Evolutionary conservation across 2,888 invertebrate species (phyloP).

Genomic region (Zeuzera pyrina): DNA sequence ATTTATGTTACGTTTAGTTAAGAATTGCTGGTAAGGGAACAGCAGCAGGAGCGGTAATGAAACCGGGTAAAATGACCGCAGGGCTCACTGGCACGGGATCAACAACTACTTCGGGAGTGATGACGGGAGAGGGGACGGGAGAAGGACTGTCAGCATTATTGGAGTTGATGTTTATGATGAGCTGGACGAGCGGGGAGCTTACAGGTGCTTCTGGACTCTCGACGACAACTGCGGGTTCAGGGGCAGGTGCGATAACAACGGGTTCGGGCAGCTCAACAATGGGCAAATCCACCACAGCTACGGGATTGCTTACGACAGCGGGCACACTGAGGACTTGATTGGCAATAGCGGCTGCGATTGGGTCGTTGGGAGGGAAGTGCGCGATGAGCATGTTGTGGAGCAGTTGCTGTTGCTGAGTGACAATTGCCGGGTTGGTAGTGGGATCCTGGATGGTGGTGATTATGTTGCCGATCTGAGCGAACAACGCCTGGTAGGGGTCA

Average conservation of each 20-base stretch:
- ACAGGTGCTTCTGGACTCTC: constrained; percentile 13
- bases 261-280: constrained; percentile 6
- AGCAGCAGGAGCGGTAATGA: constrained; percentile 3
- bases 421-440: constrained; percentile 39
- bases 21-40: no score
- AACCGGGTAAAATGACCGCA: constrained; percentile 5
- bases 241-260: constrained; percentile 5
- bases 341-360: constrained; percentile 12
- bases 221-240: constrained; percentile 12
- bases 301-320: constrained; percentile 13
- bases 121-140: constrained; percentile 13
- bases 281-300: constrained; percentile 10
- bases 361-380: constrained; percentile 13
- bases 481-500: constrained; percentile 32
- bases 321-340: constrained; percentile 17
- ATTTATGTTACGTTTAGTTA: no score
- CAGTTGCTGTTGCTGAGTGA: constrained; percentile 19
- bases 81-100: constrained; percentile 10
- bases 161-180: constrained; percentile 33
- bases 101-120: constrained; percentile 10
- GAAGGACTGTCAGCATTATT: constrained; percentile 11
- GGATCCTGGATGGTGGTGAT: constrained; percentile 18
- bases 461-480: constrained; percentile 29
- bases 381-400: constrained; percentile 23
- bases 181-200: constrained; percentile 25